These are phyloP conservation scores for Tricholauxania praeusta DNA, from an alignment of 2,888 invertebrate genomes.

Conservation along the genomic window DNA sequence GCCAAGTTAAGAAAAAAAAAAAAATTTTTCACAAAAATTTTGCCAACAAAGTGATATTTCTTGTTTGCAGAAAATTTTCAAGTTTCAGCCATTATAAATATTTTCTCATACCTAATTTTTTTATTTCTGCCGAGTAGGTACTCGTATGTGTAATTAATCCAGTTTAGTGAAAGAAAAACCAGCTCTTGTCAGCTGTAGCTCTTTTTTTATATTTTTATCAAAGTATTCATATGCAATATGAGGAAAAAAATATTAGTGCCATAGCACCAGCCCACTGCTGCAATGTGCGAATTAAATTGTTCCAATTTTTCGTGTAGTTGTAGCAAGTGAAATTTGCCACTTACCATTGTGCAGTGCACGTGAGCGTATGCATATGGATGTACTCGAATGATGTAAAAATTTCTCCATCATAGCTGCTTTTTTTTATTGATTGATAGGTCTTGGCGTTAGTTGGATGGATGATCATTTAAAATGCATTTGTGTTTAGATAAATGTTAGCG, in stretches of 20 bases:
- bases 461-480: neutral
- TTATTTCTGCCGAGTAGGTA: constrained; percentile 4
- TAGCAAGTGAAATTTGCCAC: constrained; percentile 24
- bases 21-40: no score
- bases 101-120: neutral
- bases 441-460: neutral
- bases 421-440: neutral
- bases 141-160: constrained; percentile 26
- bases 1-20: neutral
- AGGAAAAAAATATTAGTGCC: no score
- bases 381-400: neutral
- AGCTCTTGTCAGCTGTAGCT: neutral
- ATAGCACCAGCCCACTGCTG: neutral
- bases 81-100: neutral
- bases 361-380: neutral
- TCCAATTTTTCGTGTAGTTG: constrained; percentile 14
- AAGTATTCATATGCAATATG: no score
- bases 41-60: constrained; percentile 48
- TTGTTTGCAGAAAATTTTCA: constrained; percentile 42
- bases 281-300: constrained; percentile 26
- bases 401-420: neutral
- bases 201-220: no score
- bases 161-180: constrained; percentile 20
- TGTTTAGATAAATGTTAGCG: neutral
- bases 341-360: constrained; percentile 10